Percentiles rank a stretch among this genome's conserved stretches.
Conservation (phyloP, 1,140 invertebrate species). For the Panagrolaimus sp. region DNA sequence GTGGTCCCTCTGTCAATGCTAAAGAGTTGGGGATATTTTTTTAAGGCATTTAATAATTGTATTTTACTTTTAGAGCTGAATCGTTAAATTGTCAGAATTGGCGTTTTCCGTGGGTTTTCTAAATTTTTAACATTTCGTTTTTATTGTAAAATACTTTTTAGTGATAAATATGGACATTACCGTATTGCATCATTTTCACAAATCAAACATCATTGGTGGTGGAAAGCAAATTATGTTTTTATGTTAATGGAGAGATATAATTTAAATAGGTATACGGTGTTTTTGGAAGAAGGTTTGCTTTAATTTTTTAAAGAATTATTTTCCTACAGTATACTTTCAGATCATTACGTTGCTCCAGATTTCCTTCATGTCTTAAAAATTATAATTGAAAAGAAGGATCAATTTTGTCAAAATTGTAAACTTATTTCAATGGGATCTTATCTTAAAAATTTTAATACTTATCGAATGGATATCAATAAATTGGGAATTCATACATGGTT, state of each 20-base stretch:
- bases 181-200: slow-evolving; percentile 91
- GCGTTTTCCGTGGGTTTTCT: no score
- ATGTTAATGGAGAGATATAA: slow-evolving; percentile 59
- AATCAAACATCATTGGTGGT: slow-evolving; percentile 99
- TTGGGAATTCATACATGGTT: slow-evolving; percentile 91
- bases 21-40: no score
- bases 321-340: slow-evolving; percentile 58
- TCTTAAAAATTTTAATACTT: slow-evolving; percentile 75
- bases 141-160: no score
- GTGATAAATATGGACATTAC: slow-evolving; percentile 78
- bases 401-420: slow-evolving; percentile 77
- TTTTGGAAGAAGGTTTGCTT: slow-evolving; percentile 2
- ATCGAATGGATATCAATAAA: slow-evolving; percentile 59
- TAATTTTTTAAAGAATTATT: no score
- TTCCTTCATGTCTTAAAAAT: slow-evolving; percentile 75
- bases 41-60: no score
- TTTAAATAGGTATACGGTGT: slow-evolving; percentile 52
- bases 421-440: slow-evolving; percentile 88
- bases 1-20: no score
- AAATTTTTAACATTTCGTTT: no score
- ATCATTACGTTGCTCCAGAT: slow-evolving; percentile 93
- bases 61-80: no score
- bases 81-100: no score
- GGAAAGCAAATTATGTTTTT: slow-evolving; percentile 71
- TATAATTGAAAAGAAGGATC: slow-evolving; percentile 58